A percentile compares a stretch with the other conserved stretches of the same genome.
Evolutionary conservation across 1,140 invertebrate genomes (phyloP).

Genomic region (Lordiphosa collinella): DNA sequence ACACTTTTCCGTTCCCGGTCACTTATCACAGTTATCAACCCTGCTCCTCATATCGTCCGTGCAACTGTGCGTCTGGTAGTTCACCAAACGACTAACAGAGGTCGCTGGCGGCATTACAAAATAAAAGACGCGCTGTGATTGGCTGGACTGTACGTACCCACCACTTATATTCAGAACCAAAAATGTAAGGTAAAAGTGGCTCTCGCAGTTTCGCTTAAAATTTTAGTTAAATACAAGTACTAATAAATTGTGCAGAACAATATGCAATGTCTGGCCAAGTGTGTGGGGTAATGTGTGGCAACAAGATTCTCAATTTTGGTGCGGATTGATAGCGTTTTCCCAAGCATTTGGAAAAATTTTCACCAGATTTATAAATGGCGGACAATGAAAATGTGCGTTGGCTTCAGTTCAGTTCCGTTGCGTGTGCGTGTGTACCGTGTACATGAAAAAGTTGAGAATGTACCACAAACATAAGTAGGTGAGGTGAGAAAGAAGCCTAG

Average conservation of each 20-base stretch:
- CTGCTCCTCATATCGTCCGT: conserved; percentile 4
- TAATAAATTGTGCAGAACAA: conserved; percentile 42
- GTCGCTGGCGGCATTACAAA: conserved; percentile 49
- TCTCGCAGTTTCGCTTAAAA: conserved; percentile 52
- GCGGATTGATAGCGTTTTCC: conserved; percentile 6
- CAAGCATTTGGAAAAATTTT: conserved; percentile 43
- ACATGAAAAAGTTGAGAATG: conserved; percentile 30
- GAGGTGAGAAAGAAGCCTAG: no score
- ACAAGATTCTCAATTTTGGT: conserved; percentile 15
- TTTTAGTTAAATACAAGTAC: conserved; percentile 62
- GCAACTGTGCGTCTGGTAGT: conserved; percentile 29
- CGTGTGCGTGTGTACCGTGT: conserved; percentile 23
- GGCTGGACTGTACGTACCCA: conserved; percentile 64
- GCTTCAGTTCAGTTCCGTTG: conserved; percentile 43
- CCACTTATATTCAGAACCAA: conserved; percentile 50
- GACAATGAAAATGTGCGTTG: conserved; percentile 78
- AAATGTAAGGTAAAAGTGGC: conserved; percentile 69
- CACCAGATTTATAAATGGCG: conserved; percentile 65
- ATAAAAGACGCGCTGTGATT: conserved; percentile 66
- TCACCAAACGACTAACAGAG: conserved; percentile 45
- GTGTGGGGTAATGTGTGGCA: conserved; percentile 30
- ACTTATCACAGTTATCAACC: neutral
- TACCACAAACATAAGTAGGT: conserved; percentile 12
- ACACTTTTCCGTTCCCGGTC: no score
- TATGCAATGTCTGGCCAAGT: conserved; percentile 33